Conservation (phyloP, 2,888 invertebrate species). For the Noctua comes region DNA sequence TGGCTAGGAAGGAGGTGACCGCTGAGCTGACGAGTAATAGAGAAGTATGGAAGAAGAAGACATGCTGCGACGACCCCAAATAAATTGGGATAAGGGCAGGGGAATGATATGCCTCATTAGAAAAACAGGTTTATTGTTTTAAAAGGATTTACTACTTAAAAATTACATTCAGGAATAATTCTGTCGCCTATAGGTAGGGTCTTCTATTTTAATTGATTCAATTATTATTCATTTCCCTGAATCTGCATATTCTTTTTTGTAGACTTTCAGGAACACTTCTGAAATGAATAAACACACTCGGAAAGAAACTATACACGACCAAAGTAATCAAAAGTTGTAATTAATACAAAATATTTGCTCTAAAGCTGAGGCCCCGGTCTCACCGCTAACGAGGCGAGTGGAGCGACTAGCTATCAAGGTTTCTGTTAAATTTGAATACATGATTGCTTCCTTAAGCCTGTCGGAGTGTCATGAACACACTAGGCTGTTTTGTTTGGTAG, state of each 20-base stretch:
- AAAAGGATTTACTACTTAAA: not conserved
- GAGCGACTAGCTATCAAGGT: slow-evolving; percentile 8
- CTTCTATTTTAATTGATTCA: not conserved
- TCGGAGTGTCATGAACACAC: slow-evolving; percentile 33
- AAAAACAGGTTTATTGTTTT: not conserved
- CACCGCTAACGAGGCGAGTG: not conserved
- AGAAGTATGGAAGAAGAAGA: too few relatives aligned
- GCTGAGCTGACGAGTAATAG: too few relatives aligned
- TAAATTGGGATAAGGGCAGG: too few relatives aligned
- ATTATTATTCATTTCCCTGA: not conserved
- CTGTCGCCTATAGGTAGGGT: not conserved
- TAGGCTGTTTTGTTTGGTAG: not conserved
- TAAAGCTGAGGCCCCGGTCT: not conserved
- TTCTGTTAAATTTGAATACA: slow-evolving; percentile 68
- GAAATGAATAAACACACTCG: not conserved
- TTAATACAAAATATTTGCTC: slow-evolving; percentile 5
- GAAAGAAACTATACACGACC: not conserved
- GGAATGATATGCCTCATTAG: not conserved
- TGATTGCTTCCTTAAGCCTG: slow-evolving; percentile 74
- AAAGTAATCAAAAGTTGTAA: slow-evolving; percentile 36
- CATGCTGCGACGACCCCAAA: too few relatives aligned
- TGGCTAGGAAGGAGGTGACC: too few relatives aligned
- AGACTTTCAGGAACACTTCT: not conserved
- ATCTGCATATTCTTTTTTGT: not conserved
- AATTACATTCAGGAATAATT: not conserved